Evolutionary conservation across 2,888 invertebrate genomes (phyloP), one percentile per base, ranked within the genome.

Genomic region (Drosophila hamatofila): DNA sequence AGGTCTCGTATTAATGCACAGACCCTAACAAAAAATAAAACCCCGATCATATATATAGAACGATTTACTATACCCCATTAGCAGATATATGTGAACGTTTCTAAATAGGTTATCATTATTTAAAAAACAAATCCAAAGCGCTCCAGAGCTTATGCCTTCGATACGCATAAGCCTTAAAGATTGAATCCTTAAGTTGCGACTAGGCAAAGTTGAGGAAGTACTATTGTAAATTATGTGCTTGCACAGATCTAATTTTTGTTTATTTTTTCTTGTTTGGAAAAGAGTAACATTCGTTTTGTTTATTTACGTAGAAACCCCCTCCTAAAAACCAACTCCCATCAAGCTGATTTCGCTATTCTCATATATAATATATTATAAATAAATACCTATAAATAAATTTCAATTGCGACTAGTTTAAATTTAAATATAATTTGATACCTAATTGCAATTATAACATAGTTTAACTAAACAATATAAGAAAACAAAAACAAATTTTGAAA

Each of bases 401-500:
- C 44, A 55, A 71, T 62, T 51, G 64, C 61, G 72, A 70, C 49
- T 78, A 78, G 58, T 54, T 70, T 59, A 82, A 74, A 68, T 58
- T 48, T 60, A 67, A 61, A 71, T 73, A 71, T 75, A 88, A 65
- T 89, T 84, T 87, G 78, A 89, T 57, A 52, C 39, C 56, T 67
- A 56, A 75, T 89, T 89, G 76, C 83, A 80, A 86, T 69, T 67
- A 64, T 52, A 68, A 71, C 56, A 65, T 72, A 87, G 71, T 52
- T 71, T 37, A 56, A 87, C 69, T 80, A 62, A 49, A 25, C 39
- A 18, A 35, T 37, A 11, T 27, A 55, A 49, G 37, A 14, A 62
- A 61, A 71, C 11, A 35, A 54, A 57, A 68, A 65, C 42, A 72
- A 78, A 73, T 81, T 80, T 75, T 71, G 75, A 73, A 66, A 81